Evolutionary conservation across 2,888 invertebrate species (phyloP).

Genomic region (Ormyrus rosae): DNA sequence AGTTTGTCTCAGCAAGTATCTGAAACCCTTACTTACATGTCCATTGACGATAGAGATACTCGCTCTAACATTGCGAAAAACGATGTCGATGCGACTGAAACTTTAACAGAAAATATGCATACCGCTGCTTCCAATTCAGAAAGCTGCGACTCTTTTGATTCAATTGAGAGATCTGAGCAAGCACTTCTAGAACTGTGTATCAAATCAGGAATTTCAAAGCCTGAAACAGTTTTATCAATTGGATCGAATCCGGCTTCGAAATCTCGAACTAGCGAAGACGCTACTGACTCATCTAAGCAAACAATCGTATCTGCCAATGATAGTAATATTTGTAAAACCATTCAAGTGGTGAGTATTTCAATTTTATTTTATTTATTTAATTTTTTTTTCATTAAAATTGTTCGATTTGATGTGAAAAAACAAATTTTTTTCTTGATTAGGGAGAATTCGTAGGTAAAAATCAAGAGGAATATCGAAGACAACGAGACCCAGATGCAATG

Average conservation of each 20-base stretch:
- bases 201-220: slow-evolving; percentile 42
- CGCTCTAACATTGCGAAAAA: slow-evolving; percentile 26
- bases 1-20: slow-evolving; percentile 54
- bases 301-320: background rate
- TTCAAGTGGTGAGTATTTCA: slow-evolving; percentile 29
- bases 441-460: slow-evolving; percentile 50
- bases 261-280: background rate
- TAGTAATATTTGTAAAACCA: slow-evolving; percentile 1
- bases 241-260: background rate
- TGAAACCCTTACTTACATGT: slow-evolving; percentile 60
- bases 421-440: slow-evolving; percentile 15
- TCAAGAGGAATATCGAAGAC: slow-evolving; percentile 75
- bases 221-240: slow-evolving; percentile 23
- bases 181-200: slow-evolving; percentile 67
- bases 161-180: slow-evolving; percentile 70
- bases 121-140: slow-evolving; percentile 58
- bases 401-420: background rate
- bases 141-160: slow-evolving; percentile 70
- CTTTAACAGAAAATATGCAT: slow-evolving; percentile 18
- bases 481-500: slow-evolving; percentile 82
- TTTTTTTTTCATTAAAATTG: too few relatives aligned
- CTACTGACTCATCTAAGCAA: slow-evolving; percentile 9
- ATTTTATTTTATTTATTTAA: background rate
- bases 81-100: slow-evolving; percentile 29
- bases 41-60: slow-evolving; percentile 58